Evolutionary conservation across 2,888 invertebrate species (phyloP).

Genomic region (Subacronicta megacephala): DNA sequence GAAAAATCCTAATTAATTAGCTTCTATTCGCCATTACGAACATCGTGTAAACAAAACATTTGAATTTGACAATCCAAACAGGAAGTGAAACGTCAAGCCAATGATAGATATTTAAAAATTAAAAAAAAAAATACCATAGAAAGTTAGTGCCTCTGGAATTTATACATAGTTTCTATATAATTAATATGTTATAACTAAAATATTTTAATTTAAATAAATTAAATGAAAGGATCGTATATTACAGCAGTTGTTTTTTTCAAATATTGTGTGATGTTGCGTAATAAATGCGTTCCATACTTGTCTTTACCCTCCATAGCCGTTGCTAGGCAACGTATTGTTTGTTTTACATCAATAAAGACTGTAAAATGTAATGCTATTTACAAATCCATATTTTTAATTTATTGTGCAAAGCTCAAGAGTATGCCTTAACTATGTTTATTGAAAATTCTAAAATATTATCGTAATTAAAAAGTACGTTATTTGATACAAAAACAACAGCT

Average conservation of each 20-base stretch:
- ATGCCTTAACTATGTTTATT: constrained; percentile 12
- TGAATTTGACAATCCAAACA: constrained; percentile 48
- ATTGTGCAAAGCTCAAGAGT: neutral
- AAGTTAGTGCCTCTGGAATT: too few relatives aligned
- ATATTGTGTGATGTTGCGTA: too few relatives aligned
- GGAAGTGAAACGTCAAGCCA: neutral
- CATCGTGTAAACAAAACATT: constrained; percentile 40
- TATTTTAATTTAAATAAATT: neutral
- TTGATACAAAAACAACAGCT: constrained; percentile 6
- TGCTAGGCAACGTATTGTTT: constrained; percentile 47
- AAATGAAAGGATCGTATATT: neutral
- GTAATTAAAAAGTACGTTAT: constrained; percentile 12
- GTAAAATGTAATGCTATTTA: neutral
- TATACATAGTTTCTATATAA: too few relatives aligned
- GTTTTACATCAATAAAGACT: constrained; percentile 22
- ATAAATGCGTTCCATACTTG: too few relatives aligned
- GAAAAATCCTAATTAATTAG: constrained; percentile 39
- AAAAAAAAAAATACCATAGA: too few relatives aligned
- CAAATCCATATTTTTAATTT: constrained; percentile 13
- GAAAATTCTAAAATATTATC: neutral
- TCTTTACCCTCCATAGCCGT: too few relatives aligned
- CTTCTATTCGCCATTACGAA: constrained; percentile 42
- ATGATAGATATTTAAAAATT: too few relatives aligned
- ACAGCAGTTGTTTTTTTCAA: too few relatives aligned
- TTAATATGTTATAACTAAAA: too few relatives aligned